Evolutionary conservation across 2,888 invertebrate species (phyloP), one percentile per base, ranked within the genome.

Genomic region (Andrena haemorrhoa): DNA sequence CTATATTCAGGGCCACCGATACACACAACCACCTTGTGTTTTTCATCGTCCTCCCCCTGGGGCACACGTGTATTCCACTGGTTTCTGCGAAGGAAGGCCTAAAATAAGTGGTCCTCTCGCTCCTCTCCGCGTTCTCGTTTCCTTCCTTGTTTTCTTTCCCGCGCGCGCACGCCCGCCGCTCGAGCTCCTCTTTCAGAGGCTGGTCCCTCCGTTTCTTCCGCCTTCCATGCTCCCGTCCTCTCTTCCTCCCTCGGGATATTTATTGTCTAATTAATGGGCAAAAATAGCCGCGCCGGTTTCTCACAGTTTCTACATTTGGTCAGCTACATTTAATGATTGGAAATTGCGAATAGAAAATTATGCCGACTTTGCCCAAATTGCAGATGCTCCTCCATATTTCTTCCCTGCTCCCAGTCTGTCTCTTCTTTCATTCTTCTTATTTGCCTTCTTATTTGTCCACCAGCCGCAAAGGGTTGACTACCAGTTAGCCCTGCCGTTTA

Each of bases 21-120:
- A 82, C 73, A 89, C 87, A 88, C 89, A 89, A 90, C 91, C 92
- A 92, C 91, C 91, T 92, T 91, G 88, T 91, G 88, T 90, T 91
- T 89, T 86, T 65, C 47, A 31, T 8, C 49, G 16, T 29, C 31
- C 49, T 5, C 49, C 20, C 49, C 5, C 49, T 51, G 7, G n/a
- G 56, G 73, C 84, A 89, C 89, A 89, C 87, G 88, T 89, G 73
- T 72, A 64, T 79, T 69, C 76, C 85, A 76, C 51, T 74, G 64
- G 35, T 83, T 88, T 87, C 84, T 83, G 79, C 79, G 81, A 85
- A 86, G 66, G 86, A 84, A 72, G 84, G 83, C 76, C 85, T 79
- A 74, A 89, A 90, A 88, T 88, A 86, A 89, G 82, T 87, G 80
- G 88, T 84, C 68, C 76, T 75, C 83, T 65, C 69, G 64, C 33